These are phyloP conservation scores for rat (Rattus norvegicus) DNA, from an alignment of 2,113 vertebrate species.

Conservation along the genomic window DNA sequence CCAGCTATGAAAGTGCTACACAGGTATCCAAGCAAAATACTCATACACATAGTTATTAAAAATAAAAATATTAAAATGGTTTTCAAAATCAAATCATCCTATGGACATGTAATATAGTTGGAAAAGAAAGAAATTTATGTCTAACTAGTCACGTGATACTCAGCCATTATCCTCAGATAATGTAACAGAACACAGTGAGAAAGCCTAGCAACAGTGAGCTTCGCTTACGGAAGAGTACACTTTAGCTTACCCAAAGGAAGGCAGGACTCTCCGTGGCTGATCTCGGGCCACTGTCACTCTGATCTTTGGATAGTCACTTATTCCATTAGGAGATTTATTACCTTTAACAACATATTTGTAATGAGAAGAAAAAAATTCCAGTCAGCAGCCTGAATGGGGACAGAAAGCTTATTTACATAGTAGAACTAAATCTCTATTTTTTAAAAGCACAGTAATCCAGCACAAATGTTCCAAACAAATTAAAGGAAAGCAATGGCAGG, in stretches of 20 bases:
- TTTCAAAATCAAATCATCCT: slow-evolving; percentile 40
- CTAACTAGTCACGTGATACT: not conserved
- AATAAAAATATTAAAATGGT: not conserved
- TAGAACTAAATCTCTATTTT: not conserved
- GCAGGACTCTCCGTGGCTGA: slow-evolving; percentile 58
- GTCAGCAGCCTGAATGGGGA: not conserved
- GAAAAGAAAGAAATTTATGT: slow-evolving; percentile 46
- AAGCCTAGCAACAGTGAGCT: not conserved
- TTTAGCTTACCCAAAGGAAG: slow-evolving; percentile 72
- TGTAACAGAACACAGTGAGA: not conserved
- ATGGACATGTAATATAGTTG: not conserved
- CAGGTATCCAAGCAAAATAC: not conserved
- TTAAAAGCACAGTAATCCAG: not conserved
- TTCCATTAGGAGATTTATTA: slow-evolving; percentile 80
- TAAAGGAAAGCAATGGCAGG: slow-evolving; percentile 34
- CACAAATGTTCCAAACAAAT: slow-evolving; percentile 6
- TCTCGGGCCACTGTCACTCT: slow-evolving; percentile 78
- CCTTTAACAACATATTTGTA: slow-evolving; percentile 77
- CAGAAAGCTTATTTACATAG: not conserved
- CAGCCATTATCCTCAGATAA: not conserved
- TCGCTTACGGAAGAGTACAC: slow-evolving; percentile 26
- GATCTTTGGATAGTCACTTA: slow-evolving; percentile 72
- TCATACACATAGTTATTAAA: not conserved
- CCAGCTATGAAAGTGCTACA: not conserved
- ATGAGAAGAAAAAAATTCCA: not conserved